Base-by-base conservation (phyloP, 2,113 vertebrate genomes). In the Sitta europaea region DNA sequence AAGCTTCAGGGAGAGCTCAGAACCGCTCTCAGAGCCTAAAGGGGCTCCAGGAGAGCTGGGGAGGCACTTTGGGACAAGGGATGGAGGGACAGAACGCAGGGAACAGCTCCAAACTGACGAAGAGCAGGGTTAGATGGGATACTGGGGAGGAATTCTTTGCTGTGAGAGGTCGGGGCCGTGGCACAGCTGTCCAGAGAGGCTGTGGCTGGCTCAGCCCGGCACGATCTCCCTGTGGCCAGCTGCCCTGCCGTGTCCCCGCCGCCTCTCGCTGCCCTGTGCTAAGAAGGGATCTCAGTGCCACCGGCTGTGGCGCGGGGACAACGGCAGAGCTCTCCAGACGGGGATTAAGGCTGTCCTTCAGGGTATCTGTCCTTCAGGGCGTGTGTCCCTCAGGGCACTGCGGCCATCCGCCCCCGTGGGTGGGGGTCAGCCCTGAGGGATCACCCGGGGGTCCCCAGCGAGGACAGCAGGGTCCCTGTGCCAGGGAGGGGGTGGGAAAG, bases 391-490 rank as follows among this genome's bases (percentile, higher is more conserved):
- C 19, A 4, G 14, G 76, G 35, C 53, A 7, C 54, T 36, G 5
- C 0, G 1, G 43, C 58, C 48, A 8, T 2, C 45, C 36, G 6
- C 38, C 31, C 43, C 51, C 10, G 4, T 43, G 2, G 22, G 12
- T 7, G 2, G 0, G 11, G 20, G 33, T 42, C 47, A 2, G 31
- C 45, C n/a, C 4, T 0, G 27, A 22, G 3, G 7, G 28, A 6
- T 13, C 19, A 2, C 22, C 21, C 14, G 2, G 2, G 21, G 42
- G 87, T 40, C 45, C 40, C 45, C 42, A 12, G 28, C 19, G 8
- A 9, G 29, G 29, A 16, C 58, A 28, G 54, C 19, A 70, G 14
- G 16, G 21, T 16, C 48, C 1, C 0, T 5, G 48, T 40, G 58
- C 38, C 4, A 0, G 15, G 68, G 12, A 47, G 22, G 42, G 35